Evolutionary conservation across 2,888 invertebrate species (phyloP).

Genomic region (Diarsia brunnea): DNA sequence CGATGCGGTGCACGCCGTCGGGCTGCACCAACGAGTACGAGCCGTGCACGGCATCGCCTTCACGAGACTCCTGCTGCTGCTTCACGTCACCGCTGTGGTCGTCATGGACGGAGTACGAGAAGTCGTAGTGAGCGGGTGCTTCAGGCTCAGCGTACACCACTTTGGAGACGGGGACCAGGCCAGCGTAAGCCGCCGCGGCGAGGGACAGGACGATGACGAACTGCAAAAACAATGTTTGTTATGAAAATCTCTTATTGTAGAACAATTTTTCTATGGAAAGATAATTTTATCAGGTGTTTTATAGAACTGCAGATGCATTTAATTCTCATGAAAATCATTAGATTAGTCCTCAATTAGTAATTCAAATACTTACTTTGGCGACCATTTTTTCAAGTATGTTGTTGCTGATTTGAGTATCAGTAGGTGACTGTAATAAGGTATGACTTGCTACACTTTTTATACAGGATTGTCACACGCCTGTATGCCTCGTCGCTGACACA

Average conservation of each 20-base stretch:
- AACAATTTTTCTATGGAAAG: too few species aligned
- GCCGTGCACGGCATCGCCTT: slow-evolving; percentile 86
- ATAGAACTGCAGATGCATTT: too few species aligned
- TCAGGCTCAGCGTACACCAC: slow-evolving; percentile 81
- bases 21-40: slow-evolving; percentile 88
- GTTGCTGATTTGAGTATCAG: slow-evolving; percentile 77
- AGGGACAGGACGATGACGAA: slow-evolving; percentile 79
- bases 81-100: slow-evolving; percentile 86
- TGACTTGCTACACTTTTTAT: slow-evolving; percentile 80
- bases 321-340: too few species aligned
- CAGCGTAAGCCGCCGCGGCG: slow-evolving; percentile 76
- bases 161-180: slow-evolving; percentile 76
- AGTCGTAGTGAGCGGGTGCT: slow-evolving; percentile 85
- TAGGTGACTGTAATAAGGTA: slow-evolving; percentile 76
- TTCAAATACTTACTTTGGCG: slow-evolving; percentile 79
- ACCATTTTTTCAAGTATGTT: slow-evolving; percentile 74
- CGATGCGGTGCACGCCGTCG: slow-evolving; percentile 86
- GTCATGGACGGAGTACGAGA: slow-evolving; percentile 87
- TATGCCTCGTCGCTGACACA: slow-evolving; percentile 42
- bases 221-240: slow-evolving; percentile 62
- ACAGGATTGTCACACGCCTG: slow-evolving; percentile 73
- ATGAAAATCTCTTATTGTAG: neutral
- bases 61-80: slow-evolving; percentile 86
- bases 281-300: too few species aligned
- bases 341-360: too few species aligned